A percentile compares a stretch with the other conserved stretches of the same genome.
Conservation (phyloP, 2,113 vertebrate species). For the Pithys albifrons region DNA sequence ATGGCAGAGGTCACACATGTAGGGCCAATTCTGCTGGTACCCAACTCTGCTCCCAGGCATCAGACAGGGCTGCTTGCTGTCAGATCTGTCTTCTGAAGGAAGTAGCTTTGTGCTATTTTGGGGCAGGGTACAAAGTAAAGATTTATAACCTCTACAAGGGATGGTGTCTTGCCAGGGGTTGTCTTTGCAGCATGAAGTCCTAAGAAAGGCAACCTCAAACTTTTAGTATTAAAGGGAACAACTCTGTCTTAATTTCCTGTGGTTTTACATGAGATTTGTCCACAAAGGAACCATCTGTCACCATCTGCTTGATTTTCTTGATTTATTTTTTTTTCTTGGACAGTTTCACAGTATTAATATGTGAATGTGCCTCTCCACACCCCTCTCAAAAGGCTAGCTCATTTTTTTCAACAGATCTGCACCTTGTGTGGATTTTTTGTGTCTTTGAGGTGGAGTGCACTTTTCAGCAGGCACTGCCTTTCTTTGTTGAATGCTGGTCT, state of each 20-base stretch:
- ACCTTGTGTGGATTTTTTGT: neutral
- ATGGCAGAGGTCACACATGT: neutral
- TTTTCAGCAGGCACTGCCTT: neutral
- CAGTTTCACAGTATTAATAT: neutral
- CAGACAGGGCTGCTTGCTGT: neutral
- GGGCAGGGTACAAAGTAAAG: neutral
- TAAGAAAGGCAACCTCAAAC: neutral
- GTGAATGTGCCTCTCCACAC: neutral
- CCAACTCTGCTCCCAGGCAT: neutral
- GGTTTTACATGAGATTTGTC: constrained; percentile 21
- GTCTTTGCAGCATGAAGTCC: neutral
- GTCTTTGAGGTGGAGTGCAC: neutral
- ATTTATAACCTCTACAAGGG: neutral
- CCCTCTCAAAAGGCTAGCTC: neutral
- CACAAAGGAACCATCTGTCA: neutral
- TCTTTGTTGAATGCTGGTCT: neutral
- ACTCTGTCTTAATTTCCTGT: constrained; percentile 26
- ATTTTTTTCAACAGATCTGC: neutral
- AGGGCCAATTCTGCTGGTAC: neutral
- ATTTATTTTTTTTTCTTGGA: neutral
- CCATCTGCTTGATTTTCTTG: neutral
- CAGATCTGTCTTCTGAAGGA: neutral
- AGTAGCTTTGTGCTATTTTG: neutral
- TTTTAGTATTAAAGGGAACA: constrained; percentile 21
- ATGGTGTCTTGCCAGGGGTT: neutral